A percentile compares a stretch with the other conserved stretches of the same genome.
Evolutionary conservation across 2,888 invertebrate genomes (phyloP).

Genomic region (Silvanus unidentatus): DNA sequence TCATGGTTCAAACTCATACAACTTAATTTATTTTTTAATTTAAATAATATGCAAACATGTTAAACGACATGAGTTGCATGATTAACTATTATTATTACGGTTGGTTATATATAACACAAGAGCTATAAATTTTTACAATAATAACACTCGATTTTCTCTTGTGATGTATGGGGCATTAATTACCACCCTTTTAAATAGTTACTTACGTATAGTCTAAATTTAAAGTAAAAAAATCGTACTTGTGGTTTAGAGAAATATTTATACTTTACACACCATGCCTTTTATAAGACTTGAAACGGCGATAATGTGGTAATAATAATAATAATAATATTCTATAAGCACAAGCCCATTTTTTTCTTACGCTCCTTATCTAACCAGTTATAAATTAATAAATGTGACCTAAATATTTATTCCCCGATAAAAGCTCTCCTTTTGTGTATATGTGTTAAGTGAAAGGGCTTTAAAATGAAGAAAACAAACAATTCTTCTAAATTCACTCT

Average conservation of each 20-base stretch:
- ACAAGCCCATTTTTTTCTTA: neutral
- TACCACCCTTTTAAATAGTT: slow-evolving; percentile 2
- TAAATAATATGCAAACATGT: slow-evolving; percentile 38
- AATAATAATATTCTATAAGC: slow-evolving; percentile 6
- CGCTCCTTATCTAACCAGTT: slow-evolving; percentile 19
- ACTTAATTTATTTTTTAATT: slow-evolving; percentile 39
- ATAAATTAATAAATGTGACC: slow-evolving; percentile 30
- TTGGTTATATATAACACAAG: slow-evolving; percentile 1
- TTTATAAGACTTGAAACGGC: slow-evolving; percentile 2
- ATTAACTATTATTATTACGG: slow-evolving; percentile 29
- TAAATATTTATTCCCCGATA: slow-evolving; percentile 31
- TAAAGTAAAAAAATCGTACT: neutral
- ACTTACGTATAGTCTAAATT: slow-evolving; percentile 3
- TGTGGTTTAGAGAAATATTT: neutral
- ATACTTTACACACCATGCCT: slow-evolving; percentile 2
- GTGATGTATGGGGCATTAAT: slow-evolving; percentile 4
- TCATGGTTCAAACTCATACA: slow-evolving; percentile 30
- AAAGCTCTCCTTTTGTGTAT: slow-evolving; percentile 13
- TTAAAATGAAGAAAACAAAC: slow-evolving; percentile 2
- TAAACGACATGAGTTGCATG: slow-evolving; percentile 33
- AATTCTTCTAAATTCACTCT: neutral
- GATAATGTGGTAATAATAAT: too few species aligned
- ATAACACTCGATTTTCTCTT: slow-evolving; percentile 4
- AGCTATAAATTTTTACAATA: slow-evolving; percentile 4
- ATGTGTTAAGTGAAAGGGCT: neutral